These are phyloP conservation scores for Lasioglossum baleicum DNA, from an alignment of 1,140 invertebrate species.

Conservation along the genomic window DNA sequence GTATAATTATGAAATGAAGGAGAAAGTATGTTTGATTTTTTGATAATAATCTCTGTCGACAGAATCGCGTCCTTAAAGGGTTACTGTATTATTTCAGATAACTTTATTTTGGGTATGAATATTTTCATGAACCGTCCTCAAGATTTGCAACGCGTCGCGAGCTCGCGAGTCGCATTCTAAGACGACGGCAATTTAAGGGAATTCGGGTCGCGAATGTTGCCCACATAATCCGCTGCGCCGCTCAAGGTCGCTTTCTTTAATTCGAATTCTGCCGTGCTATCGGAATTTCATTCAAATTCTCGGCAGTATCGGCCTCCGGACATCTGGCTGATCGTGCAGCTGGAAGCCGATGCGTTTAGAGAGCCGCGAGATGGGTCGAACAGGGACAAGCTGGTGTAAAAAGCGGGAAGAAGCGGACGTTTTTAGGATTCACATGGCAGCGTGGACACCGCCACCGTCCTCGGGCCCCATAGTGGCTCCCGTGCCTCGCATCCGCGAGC, in stretches of 20 bases:
- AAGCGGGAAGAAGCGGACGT: constrained; percentile 44
- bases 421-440: constrained; percentile 75
- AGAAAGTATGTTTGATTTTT: too few species aligned
- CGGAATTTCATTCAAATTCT: constrained; percentile 59
- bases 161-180: too few species aligned
- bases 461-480: constrained; percentile 69
- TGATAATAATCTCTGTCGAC: too few species aligned
- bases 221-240: background rate
- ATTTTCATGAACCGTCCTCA: too few species aligned
- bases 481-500: constrained; percentile 65
- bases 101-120: too few species aligned
- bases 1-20: too few species aligned
- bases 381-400: background rate
- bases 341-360: constrained; percentile 27
- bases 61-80: too few species aligned
- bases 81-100: too few species aligned
- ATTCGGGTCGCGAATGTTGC: constrained; percentile 26
- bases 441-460: constrained; percentile 39
- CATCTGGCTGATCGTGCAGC: background rate
- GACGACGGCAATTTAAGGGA: too few species aligned
- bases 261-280: constrained; percentile 41
- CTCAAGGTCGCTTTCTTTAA: constrained; percentile 37
- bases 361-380: background rate
- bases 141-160: too few species aligned
- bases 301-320: constrained; percentile 16